Evolutionary conservation across 2,797 vertebrate species (phyloP).

Genomic region (Onychomys leucogaster): DNA sequence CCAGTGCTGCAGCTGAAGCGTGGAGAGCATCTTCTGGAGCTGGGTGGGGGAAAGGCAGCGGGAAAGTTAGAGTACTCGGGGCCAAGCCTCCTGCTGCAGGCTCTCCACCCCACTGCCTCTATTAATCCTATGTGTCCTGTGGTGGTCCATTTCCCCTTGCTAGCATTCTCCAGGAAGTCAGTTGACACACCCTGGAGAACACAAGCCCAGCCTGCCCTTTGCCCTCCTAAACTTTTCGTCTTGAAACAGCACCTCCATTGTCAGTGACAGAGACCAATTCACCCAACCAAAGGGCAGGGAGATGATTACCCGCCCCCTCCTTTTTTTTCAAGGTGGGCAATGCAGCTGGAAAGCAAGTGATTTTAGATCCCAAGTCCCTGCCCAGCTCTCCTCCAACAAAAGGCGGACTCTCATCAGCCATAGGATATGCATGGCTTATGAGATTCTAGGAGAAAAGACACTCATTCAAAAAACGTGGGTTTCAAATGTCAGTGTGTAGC

Average conservation of each 20-base stretch:
- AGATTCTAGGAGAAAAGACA: background rate
- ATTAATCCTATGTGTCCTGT: background rate
- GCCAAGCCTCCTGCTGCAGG: background rate
- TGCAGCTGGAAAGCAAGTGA: background rate
- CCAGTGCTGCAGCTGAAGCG: background rate
- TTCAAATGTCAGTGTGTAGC: background rate
- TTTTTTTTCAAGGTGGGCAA: background rate
- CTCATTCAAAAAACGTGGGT: background rate
- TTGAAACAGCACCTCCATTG: background rate
- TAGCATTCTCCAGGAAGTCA: background rate
- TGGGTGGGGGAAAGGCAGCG: accelerated
- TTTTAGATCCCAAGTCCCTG: background rate
- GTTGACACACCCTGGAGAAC: background rate
- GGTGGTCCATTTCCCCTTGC: background rate
- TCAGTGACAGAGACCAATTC: background rate
- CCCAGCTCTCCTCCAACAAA: background rate
- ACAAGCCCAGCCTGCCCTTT: background rate
- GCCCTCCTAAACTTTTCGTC: background rate
- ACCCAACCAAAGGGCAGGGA: background rate
- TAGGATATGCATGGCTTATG: background rate
- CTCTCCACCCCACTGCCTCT: background rate
- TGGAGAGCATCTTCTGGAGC: background rate
- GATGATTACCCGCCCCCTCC: background rate
- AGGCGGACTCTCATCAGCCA: background rate
- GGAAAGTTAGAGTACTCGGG: background rate